Evolutionary conservation across 2,113 vertebrate genomes (phyloP).

Genomic region (Datnioides undecimradiatus): DNA sequence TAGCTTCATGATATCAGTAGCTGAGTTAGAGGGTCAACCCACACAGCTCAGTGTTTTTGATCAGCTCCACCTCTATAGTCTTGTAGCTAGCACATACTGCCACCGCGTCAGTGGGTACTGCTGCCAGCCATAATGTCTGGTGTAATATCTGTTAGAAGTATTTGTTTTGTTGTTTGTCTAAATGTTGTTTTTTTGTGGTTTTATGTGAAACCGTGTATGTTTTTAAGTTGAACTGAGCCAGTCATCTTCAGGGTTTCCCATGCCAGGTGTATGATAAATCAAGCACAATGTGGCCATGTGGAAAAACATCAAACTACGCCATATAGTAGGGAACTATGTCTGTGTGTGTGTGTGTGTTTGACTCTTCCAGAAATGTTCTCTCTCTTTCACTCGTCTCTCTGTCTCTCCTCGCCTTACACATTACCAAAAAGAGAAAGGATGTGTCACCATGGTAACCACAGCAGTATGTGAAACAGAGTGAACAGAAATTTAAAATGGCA

Average conservation of each 20-base stretch:
- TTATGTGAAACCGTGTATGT: too few species aligned
- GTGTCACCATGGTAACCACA: conserved; percentile 59
- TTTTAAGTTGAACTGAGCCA: background rate
- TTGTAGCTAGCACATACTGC: too few species aligned
- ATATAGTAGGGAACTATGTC: too few species aligned
- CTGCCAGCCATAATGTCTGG: too few species aligned
- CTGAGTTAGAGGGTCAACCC: too few species aligned
- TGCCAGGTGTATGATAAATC: background rate
- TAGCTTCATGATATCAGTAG: too few species aligned
- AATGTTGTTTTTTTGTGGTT: too few species aligned
- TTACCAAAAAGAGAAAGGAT: conserved; percentile 30
- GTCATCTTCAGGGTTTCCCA: background rate
- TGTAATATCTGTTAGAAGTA: too few species aligned
- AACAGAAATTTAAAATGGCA: conserved; percentile 15
- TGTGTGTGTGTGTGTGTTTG: background rate
- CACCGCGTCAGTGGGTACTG: too few species aligned
- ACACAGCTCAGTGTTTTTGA: too few species aligned
- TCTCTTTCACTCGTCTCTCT: conserved; percentile 1
- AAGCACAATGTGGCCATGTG: background rate
- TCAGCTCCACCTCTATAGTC: too few species aligned
- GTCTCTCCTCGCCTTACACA: background rate
- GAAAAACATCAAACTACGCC: background rate
- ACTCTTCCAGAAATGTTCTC: background rate
- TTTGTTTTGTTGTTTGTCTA: too few species aligned
- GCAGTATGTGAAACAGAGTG: conserved; percentile 30